These are phyloP conservation scores for Meliscaeva auricollis DNA, from an alignment of 2,888 invertebrate genomes.

Conservation along the genomic window DNA sequence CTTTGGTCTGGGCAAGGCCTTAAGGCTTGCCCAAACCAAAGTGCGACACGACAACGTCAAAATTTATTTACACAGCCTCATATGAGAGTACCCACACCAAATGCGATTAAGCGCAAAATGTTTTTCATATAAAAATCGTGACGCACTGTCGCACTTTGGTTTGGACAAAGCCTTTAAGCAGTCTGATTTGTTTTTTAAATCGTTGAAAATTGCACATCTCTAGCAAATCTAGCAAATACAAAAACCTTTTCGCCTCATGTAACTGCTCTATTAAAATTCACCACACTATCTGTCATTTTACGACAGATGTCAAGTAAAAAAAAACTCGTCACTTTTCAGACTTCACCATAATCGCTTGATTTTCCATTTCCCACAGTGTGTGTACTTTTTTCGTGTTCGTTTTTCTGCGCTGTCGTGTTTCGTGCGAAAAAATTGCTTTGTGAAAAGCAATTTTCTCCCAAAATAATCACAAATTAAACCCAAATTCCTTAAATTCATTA, in stretches of 20 bases:
- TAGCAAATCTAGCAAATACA: neutral
- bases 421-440: slow-evolving; percentile 64
- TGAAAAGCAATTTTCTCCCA: slow-evolving; percentile 61
- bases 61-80: too few relatives aligned
- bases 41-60: too few relatives aligned
- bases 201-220: slow-evolving; percentile 1
- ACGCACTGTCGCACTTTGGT: too few relatives aligned
- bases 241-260: slow-evolving; percentile 7
- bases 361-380: slow-evolving; percentile 39
- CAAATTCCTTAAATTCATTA: slow-evolving; percentile 10
- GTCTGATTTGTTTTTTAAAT: too few relatives aligned
- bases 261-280: slow-evolving; percentile 37
- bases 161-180: too few relatives aligned
- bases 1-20: too few relatives aligned
- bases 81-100: too few relatives aligned
- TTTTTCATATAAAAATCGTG: too few relatives aligned
- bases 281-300: slow-evolving; percentile 56
- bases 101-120: too few relatives aligned
- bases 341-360: slow-evolving; percentile 8
- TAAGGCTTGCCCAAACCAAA: too few relatives aligned
- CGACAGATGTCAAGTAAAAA: slow-evolving; percentile 47
- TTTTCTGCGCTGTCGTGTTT: slow-evolving; percentile 73
- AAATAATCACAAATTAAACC: slow-evolving; percentile 26
- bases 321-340: slow-evolving; percentile 45
- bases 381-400: slow-evolving; percentile 48